Evolutionary conservation across 1,140 invertebrate species (phyloP).

Genomic region (Pseudomyrmex gracilis): DNA sequence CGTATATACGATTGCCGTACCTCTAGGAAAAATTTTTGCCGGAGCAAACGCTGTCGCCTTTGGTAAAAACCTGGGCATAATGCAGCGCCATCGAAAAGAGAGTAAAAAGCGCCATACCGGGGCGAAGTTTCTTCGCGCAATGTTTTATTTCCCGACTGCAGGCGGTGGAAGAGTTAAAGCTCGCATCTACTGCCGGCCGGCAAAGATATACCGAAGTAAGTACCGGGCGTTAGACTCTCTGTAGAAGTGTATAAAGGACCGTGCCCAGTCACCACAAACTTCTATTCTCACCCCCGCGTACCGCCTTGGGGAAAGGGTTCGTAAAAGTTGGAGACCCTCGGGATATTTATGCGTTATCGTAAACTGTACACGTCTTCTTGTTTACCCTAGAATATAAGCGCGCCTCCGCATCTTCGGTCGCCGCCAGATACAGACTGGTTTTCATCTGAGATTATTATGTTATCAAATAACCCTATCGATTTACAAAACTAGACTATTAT

Average conservation of each 20-base stretch:
- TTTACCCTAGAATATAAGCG: slow-evolving; percentile 69
- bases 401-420: slow-evolving; percentile 29
- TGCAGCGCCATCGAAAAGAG: slow-evolving; percentile 35
- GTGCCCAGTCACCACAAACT: slow-evolving; percentile 79
- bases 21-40: slow-evolving; percentile 18
- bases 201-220: slow-evolving; percentile 78
- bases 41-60: slow-evolving; percentile 21
- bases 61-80: slow-evolving; percentile 58
- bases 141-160: slow-evolving; percentile 79
- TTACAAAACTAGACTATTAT: background rate
- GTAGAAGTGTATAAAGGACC: slow-evolving; percentile 80
- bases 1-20: background rate
- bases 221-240: slow-evolving; percentile 73
- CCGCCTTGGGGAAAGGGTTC: slow-evolving; percentile 70
- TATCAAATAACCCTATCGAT: slow-evolving; percentile 53
- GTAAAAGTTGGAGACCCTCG: slow-evolving; percentile 76
- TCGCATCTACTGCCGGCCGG: slow-evolving; percentile 70
- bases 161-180: slow-evolving; percentile 77
- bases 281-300: slow-evolving; percentile 49
- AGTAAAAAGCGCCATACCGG: slow-evolving; percentile 60
- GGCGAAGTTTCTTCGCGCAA: slow-evolving; percentile 77
- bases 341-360: slow-evolving; percentile 79
- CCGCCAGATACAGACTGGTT: slow-evolving; percentile 63
- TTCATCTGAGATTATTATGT: slow-evolving; percentile 69
- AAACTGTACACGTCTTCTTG: slow-evolving; percentile 76